A percentile compares a stretch with the other conserved stretches of the same genome.
These are phyloP conservation scores for Australoheros scitulus DNA, from an alignment of 2,113 vertebrate genomes.

Conservation along the genomic window DNA sequence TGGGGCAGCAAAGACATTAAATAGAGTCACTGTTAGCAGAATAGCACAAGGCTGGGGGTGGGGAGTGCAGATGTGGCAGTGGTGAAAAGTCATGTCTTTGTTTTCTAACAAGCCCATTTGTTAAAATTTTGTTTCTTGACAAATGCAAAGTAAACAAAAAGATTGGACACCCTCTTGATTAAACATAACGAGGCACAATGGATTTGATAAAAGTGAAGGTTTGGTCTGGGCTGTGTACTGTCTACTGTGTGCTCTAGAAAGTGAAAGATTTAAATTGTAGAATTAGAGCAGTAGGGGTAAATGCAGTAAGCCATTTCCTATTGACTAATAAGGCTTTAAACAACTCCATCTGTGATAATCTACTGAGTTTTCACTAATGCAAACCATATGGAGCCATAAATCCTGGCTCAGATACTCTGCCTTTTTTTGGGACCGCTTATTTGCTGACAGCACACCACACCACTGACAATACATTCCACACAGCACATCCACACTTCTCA, in stretches of 20 bases:
- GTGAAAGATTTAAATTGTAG: constrained; percentile 1
- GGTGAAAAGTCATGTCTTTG: not conserved
- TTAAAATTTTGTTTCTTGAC: not conserved
- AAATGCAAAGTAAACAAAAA: not conserved
- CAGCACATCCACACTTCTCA: constrained; percentile 28
- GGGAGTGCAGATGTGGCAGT: not conserved
- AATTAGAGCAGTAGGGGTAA: constrained; percentile 19
- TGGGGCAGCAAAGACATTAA: not conserved
- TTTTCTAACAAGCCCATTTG: not conserved
- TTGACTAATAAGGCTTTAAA: constrained; percentile 66
- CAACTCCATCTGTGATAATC: constrained; percentile 63
- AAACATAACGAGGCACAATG: not conserved
- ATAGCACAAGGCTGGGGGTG: not conserved
- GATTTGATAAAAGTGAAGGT: not conserved
- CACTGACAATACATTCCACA: constrained; percentile 10
- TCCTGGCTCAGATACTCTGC: constrained; percentile 27
- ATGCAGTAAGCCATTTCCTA: constrained; percentile 36
- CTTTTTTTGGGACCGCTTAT: constrained; percentile 13
- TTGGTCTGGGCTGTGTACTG: not conserved
- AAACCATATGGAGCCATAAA: constrained; percentile 66
- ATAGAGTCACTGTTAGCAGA: not conserved
- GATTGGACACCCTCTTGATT: not conserved
- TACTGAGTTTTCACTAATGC: constrained; percentile 55
- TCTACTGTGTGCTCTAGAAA: not conserved
- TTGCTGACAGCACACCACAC: constrained; percentile 24